A percentile compares a stretch with the other conserved stretches of the same genome.
Evolutionary conservation across 2,888 invertebrate species (phyloP).

Genomic region (Drosophila histrio): DNA sequence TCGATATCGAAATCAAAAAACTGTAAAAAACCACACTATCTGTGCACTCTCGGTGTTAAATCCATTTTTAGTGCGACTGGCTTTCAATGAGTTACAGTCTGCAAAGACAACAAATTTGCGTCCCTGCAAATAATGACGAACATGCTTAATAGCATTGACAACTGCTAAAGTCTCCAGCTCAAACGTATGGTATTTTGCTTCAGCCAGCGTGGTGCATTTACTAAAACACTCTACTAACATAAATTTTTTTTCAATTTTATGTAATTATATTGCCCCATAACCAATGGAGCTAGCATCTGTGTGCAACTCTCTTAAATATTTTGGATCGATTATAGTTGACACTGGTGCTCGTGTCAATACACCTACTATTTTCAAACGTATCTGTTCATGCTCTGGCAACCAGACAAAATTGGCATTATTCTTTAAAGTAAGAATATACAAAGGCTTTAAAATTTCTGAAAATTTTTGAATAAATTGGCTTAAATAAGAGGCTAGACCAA

Average conservation of each 20-base stretch:
- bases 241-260: too few relatives aligned
- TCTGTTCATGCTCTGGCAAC: neutral
- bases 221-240: too few relatives aligned
- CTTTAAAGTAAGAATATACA: too few relatives aligned
- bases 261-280: too few relatives aligned
- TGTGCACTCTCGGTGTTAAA: neutral
- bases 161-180: too few relatives aligned
- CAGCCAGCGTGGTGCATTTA: too few relatives aligned
- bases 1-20: conserved; percentile 12
- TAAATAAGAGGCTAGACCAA: neutral
- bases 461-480: too few relatives aligned
- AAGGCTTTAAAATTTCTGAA: too few relatives aligned
- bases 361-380: neutral
- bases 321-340: neutral
- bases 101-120: neutral
- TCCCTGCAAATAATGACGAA: neutral
- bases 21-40: conserved; percentile 3
- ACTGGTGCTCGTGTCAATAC: neutral
- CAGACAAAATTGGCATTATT: neutral
- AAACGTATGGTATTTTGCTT: too few relatives aligned
- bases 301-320: conserved; percentile 1
- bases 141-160: too few relatives aligned
- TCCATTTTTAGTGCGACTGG: too few relatives aligned
- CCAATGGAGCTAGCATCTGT: neutral
- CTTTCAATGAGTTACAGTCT: too few relatives aligned